These are phyloP conservation scores for Latrodectus geometricus DNA, from an alignment of 1,140 invertebrate species.

Conservation along the genomic window DNA sequence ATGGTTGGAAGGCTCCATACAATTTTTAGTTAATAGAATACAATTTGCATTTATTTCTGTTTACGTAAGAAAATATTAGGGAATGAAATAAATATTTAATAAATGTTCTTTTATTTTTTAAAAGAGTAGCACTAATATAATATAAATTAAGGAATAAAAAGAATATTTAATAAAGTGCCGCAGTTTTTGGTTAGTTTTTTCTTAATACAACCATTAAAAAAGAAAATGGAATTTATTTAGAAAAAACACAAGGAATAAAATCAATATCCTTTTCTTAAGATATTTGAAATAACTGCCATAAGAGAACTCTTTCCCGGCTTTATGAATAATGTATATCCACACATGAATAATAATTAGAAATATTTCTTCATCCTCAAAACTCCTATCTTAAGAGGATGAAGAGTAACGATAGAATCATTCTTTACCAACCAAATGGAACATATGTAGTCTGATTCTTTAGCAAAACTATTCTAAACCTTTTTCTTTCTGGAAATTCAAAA, in stretches of 20 bases:
- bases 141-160: too few species aligned
- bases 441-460: neutral
- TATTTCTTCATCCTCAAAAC: constrained; percentile 7
- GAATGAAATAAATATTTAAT: too few species aligned
- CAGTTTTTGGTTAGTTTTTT: too few species aligned
- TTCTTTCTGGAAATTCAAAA: neutral
- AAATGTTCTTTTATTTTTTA: too few species aligned
- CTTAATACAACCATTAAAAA: too few species aligned
- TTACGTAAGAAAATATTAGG: too few species aligned
- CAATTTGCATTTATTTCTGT: too few species aligned
- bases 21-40: too few species aligned
- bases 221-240: too few species aligned
- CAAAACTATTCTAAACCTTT: neutral
- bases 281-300: constrained; percentile 25
- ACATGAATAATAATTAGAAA: constrained; percentile 35
- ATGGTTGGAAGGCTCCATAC: too few species aligned
- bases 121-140: too few species aligned
- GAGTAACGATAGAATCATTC: neutral
- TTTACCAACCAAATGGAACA: neutral
- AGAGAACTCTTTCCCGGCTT: neutral
- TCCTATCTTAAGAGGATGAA: neutral
- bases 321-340: constrained; percentile 4
- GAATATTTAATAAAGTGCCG: too few species aligned
- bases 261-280: constrained; percentile 23
- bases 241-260: constrained; percentile 14